A percentile compares a stretch with the other conserved stretches of the same genome.
Conservation (phyloP, 2,797 vertebrate species). For the Acomys russatus region DNA sequence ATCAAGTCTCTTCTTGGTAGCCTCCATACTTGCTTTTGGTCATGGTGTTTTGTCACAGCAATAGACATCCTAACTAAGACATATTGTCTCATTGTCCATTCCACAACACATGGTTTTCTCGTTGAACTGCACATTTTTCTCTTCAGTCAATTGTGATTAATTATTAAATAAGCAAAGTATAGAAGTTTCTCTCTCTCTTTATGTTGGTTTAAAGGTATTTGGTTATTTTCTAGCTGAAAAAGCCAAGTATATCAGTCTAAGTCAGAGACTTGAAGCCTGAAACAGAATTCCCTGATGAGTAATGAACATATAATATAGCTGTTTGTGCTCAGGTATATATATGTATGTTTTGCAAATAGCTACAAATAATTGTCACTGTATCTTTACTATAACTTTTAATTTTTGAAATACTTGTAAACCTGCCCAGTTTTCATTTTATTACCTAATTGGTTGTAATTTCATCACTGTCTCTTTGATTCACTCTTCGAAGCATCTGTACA, state of each 20-base stretch:
- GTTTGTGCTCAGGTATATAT: neutral
- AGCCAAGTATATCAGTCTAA: slow-evolving; percentile 65
- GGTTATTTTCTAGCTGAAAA: slow-evolving; percentile 71
- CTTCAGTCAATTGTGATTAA: slow-evolving; percentile 84
- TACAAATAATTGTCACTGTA: neutral
- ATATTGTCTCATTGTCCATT: slow-evolving; percentile 67
- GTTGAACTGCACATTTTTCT: slow-evolving; percentile 77
- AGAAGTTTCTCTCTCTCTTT: slow-evolving; percentile 13
- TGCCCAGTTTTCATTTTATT: neutral
- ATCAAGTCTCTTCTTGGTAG: no score
- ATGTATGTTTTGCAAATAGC: neutral
- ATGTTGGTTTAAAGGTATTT: slow-evolving; percentile 31
- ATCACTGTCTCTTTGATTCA: neutral
- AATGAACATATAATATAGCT: neutral
- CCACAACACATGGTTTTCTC: slow-evolving; percentile 74
- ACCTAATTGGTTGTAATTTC: neutral
- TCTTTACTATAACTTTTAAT: neutral
- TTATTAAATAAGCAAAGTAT: slow-evolving; percentile 69
- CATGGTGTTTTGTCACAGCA: neutral
- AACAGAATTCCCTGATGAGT: neutral
- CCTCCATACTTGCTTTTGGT: neutral
- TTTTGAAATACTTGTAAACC: slow-evolving; percentile 7
- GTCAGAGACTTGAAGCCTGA: neutral
- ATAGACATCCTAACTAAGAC: neutral
- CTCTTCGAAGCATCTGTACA: neutral